A percentile compares a stretch with the other conserved stretches of the same genome.
Conservation (phyloP, 2,113 vertebrate genomes). For the Antigone vipio region DNA sequence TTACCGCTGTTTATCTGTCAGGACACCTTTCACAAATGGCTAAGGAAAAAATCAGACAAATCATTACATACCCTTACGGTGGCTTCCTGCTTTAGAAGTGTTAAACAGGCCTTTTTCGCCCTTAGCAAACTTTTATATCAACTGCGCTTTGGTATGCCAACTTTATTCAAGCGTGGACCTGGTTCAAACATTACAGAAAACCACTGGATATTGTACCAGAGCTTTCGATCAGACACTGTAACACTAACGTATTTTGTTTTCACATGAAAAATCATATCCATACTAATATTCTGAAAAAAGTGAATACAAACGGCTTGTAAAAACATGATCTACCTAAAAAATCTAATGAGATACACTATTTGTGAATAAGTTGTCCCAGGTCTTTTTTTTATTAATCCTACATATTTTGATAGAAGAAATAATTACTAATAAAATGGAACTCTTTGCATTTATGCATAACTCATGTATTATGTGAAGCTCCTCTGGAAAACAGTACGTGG, state of each 20-base stretch:
- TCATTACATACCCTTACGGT: neutral
- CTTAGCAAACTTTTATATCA: neutral
- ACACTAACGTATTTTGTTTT: neutral
- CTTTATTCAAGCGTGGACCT: neutral
- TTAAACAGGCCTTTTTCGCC: neutral
- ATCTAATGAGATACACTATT: neutral
- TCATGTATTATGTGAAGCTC: neutral
- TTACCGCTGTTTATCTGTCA: neutral
- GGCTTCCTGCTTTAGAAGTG: neutral
- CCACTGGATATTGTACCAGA: neutral
- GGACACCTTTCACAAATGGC: neutral
- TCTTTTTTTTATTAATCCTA: neutral
- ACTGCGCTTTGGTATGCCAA: neutral
- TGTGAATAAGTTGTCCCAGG: neutral
- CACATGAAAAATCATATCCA: neutral
- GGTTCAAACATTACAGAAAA: neutral
- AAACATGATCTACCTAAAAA: neutral
- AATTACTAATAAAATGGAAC: neutral
- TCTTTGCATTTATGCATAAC: neutral
- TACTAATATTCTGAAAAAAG: neutral
- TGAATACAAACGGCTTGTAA: neutral
- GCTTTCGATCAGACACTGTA: neutral
- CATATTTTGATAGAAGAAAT: neutral
- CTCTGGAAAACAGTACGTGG: neutral
- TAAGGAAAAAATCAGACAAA: neutral